Conservation (phyloP, 2,888 invertebrate species). For the Drosophila robusta region DNA sequence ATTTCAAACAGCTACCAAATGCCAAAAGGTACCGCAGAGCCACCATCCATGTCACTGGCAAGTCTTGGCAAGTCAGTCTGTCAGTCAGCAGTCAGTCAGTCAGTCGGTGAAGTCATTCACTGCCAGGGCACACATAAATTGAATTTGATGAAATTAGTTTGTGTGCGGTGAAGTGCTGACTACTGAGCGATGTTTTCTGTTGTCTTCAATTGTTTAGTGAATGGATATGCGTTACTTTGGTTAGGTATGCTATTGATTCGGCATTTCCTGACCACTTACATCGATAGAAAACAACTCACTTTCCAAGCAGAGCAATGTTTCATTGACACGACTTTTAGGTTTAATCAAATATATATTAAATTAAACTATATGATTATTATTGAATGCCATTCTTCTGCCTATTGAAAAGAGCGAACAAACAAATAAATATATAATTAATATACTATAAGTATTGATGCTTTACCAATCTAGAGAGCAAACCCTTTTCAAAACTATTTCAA, state of each 20-base stretch:
- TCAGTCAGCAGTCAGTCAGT: constrained; percentile 6
- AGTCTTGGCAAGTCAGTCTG: constrained; percentile 11
- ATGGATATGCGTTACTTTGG: constrained; percentile 3
- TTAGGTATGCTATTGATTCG: neutral
- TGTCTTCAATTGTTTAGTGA: constrained; percentile 47
- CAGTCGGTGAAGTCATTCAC: constrained; percentile 18
- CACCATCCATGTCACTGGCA: constrained; percentile 52
- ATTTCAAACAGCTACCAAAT: constrained; percentile 69
- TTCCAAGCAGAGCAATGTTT: constrained; percentile 3
- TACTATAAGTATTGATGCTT: too few species aligned
- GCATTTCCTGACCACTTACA: neutral
- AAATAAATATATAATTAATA: too few species aligned
- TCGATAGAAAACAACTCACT: neutral
- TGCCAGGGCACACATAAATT: constrained; percentile 55
- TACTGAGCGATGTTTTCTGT: constrained; percentile 39
- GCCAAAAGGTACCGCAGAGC: constrained; percentile 62
- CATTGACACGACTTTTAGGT: neutral
- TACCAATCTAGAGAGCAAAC: too few species aligned
- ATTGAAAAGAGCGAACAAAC: too few species aligned
- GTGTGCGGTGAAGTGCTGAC: constrained; percentile 44
- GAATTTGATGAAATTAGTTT: constrained; percentile 74
- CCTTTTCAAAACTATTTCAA: too few species aligned
- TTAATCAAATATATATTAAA: too few species aligned
- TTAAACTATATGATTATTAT: too few species aligned
- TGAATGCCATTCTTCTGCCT: too few species aligned